Percentiles rank a stretch among this genome's conserved stretches.
Evolutionary conservation across 2,797 vertebrate genomes (phyloP).

Genomic region (Scyliorhinus canicula): DNA sequence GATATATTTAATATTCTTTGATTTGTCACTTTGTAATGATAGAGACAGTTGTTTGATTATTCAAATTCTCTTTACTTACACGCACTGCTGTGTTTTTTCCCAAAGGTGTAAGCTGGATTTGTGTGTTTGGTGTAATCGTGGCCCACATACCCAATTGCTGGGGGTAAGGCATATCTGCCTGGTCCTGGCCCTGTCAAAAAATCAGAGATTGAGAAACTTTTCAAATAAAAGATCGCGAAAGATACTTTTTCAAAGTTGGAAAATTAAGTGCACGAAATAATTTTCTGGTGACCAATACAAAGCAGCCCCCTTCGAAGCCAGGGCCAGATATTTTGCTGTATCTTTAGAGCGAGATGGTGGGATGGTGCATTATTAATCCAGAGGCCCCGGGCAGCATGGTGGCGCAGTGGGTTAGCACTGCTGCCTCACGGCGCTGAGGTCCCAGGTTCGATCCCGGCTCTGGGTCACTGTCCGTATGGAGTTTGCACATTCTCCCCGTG

Average conservation of each 20-base stretch:
- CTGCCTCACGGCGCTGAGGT: no score
- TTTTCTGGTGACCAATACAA: background rate
- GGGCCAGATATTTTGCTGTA: no score
- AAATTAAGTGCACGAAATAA: background rate
- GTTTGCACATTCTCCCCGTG: no score
- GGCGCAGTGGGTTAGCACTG: no score
- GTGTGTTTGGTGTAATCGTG: constrained; percentile 69
- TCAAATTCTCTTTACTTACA: constrained; percentile 51
- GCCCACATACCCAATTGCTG: constrained; percentile 66
- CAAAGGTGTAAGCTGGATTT: constrained; percentile 68
- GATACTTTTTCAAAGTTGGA: background rate
- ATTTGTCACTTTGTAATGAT: background rate
- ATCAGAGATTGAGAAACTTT: background rate
- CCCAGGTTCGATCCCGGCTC: no score
- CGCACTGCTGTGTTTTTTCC: constrained; percentile 57
- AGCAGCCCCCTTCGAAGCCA: background rate
- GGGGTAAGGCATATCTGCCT: constrained; percentile 65
- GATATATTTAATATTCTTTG: background rate
- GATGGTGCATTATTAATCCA: no score
- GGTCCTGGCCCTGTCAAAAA: constrained; percentile 65
- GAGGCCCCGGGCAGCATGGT: no score
- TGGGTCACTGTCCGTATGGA: no score
- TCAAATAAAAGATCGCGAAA: background rate
- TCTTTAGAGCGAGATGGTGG: no score
- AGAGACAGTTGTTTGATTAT: background rate